Conservation (phyloP, 1,140 invertebrate species). For the Sminthurinus signatus region DNA sequence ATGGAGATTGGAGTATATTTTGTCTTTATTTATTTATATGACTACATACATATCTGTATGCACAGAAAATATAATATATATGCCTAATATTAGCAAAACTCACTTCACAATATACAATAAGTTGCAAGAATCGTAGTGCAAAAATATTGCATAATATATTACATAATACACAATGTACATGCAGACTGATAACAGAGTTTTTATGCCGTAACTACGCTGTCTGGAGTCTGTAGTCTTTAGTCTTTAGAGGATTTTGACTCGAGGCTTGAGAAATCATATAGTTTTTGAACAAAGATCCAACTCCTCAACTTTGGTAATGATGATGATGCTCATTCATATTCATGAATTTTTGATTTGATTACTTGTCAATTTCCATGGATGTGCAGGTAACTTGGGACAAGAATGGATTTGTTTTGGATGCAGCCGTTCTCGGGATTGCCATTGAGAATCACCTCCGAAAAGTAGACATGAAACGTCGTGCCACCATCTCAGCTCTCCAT, state of each 20-base stretch:
- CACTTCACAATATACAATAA: too few relatives aligned
- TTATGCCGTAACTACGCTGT: background rate
- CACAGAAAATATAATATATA: too few relatives aligned
- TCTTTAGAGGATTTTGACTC: background rate
- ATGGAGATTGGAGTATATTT: too few relatives aligned
- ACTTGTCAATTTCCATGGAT: constrained; percentile 1
- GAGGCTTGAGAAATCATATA: background rate
- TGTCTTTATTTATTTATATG: too few relatives aligned
- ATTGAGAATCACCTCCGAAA: constrained; percentile 39
- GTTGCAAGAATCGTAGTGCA: too few relatives aligned
- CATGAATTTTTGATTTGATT: background rate
- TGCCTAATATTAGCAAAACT: too few relatives aligned
- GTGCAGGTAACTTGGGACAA: constrained; percentile 36
- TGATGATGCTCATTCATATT: background rate
- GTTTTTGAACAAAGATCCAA: background rate
- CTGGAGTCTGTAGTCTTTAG: background rate
- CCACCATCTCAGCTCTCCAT: constrained; percentile 38
- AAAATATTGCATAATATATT: too few relatives aligned
- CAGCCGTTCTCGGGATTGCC: constrained; percentile 33
- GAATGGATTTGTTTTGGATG: constrained; percentile 36
- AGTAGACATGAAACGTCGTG: constrained; percentile 32
- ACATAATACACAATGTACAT: too few relatives aligned
- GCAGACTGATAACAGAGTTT: too few relatives aligned
- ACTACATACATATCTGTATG: too few relatives aligned
- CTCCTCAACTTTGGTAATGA: background rate